Percentiles rank a stretch among this genome's conserved stretches.
These are phyloP conservation scores for Sipha flava DNA, from an alignment of 1,140 invertebrate species.

Conservation along the genomic window DNA sequence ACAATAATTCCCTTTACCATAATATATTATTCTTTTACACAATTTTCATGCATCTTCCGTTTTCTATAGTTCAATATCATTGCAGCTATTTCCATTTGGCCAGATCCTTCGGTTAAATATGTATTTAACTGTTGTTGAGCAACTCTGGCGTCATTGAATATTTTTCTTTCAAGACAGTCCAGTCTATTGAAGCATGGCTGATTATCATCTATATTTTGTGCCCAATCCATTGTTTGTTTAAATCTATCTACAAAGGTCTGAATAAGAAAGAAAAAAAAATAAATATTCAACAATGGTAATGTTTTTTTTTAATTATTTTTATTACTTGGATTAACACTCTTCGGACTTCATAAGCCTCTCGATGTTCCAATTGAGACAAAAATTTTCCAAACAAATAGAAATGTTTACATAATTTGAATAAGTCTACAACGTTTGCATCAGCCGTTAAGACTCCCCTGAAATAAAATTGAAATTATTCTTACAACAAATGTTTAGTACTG, in stretches of 20 bases:
- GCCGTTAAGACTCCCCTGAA: conserved; percentile 38
- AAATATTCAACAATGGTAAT: not conserved
- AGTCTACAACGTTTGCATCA: conserved; percentile 38
- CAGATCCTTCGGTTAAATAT: conserved; percentile 48
- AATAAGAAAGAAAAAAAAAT: conserved; percentile 34
- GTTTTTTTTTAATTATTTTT: not conserved
- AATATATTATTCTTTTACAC: not conserved
- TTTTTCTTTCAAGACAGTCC: conserved; percentile 48
- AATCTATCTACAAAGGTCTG: conserved; percentile 48
- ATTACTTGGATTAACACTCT: conserved; percentile 45
- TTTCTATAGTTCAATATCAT: conserved; percentile 50
- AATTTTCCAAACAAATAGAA: conserved; percentile 39
- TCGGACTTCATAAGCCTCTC: conserved; percentile 35
- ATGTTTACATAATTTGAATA: conserved; percentile 37
- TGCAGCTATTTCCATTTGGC: conserved; percentile 47
- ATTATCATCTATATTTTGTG: conserved; percentile 48
- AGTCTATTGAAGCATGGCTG: conserved; percentile 44
- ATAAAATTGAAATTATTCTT: conserved; percentile 7
- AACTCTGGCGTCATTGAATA: conserved; percentile 48
- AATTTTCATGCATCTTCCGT: conserved; percentile 44
- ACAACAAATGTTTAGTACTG: too few relatives aligned
- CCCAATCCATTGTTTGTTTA: conserved; percentile 48
- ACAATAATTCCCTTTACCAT: not conserved
- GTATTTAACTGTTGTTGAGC: conserved; percentile 45
- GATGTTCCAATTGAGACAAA: conserved; percentile 33